Conservation (phyloP, 2,888 invertebrate genomes). For the Aleiodes leptofemur region DNA sequence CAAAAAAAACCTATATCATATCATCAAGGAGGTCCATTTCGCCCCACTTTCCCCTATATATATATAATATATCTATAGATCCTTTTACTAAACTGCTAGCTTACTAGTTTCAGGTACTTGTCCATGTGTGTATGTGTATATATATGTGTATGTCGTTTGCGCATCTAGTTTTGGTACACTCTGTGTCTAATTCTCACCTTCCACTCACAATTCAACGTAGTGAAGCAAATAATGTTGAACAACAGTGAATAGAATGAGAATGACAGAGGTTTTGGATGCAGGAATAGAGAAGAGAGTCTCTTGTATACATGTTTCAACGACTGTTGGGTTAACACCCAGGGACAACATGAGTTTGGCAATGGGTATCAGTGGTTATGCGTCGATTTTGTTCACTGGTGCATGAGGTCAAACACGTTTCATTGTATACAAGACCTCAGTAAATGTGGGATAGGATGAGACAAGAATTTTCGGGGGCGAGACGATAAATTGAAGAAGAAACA, state of each 20-base stretch:
- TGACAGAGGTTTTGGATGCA: constrained; percentile 31
- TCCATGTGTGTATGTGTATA: too few species aligned
- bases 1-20: too few species aligned
- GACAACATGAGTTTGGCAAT: too few species aligned
- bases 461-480: neutral
- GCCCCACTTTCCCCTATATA: too few species aligned
- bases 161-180: neutral
- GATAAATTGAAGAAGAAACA: too few species aligned
- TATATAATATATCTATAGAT: too few species aligned
- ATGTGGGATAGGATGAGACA: neutral
- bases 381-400: constrained; percentile 57
- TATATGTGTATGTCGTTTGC: neutral
- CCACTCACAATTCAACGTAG: neutral
- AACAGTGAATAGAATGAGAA: constrained; percentile 32
- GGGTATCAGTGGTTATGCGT: constrained; percentile 42
- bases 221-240: neutral
- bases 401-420: constrained; percentile 60
- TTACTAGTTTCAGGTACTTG: neutral
- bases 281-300: constrained; percentile 31
- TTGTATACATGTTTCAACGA: neutral
- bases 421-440: neutral
- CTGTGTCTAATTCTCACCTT: neutral
- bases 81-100: too few species aligned
- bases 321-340: too few species aligned
- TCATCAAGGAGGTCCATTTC: too few species aligned